Evolutionary conservation across 2,888 invertebrate species (phyloP).

Genomic region (Drosophila stalkeri): DNA sequence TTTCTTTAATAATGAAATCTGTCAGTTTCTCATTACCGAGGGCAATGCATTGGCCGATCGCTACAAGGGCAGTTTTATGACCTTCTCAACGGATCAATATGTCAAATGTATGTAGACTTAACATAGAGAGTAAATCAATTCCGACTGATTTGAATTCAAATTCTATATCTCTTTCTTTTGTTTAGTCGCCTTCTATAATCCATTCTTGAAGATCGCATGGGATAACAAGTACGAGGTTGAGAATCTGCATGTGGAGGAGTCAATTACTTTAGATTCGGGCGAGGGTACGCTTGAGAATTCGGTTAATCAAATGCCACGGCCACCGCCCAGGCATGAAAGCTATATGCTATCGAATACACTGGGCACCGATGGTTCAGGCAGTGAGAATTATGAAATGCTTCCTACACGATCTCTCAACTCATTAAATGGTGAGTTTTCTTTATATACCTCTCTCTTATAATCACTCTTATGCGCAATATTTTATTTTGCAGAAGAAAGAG

Average conservation of each 20-base stretch:
- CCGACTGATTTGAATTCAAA: not conserved
- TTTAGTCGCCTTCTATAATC: slow-evolving; percentile 96
- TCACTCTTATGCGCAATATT: not conserved
- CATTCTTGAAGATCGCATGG: slow-evolving; percentile 98
- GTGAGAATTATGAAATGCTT: slow-evolving; percentile 89
- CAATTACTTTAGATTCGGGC: slow-evolving; percentile 87
- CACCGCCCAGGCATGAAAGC: slow-evolving; percentile 91
- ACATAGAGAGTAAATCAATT: not conserved
- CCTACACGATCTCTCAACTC: slow-evolving; percentile 86
- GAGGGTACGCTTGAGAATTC: slow-evolving; percentile 90
- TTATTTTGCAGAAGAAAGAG: slow-evolving; percentile 85
- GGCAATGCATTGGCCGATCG: slow-evolving; percentile 96
- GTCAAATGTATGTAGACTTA: slow-evolving; percentile 90
- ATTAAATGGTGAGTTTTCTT: slow-evolving; percentile 86
- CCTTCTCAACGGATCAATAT: slow-evolving; percentile 93
- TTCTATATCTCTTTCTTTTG: not conserved
- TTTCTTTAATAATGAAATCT: slow-evolving; percentile 95
- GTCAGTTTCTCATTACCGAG: slow-evolving; percentile 95
- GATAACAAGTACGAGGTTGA: slow-evolving; percentile 98
- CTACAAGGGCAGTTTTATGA: slow-evolving; percentile 96
- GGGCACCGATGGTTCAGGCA: slow-evolving; percentile 87
- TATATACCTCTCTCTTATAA: not conserved
- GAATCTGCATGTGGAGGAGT: slow-evolving; percentile 94
- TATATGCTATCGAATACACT: slow-evolving; percentile 89
- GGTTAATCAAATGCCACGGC: slow-evolving; percentile 88